Conservation (phyloP, 2,797 vertebrate species). For the Xiphorhynchus erythropygius region DNA sequence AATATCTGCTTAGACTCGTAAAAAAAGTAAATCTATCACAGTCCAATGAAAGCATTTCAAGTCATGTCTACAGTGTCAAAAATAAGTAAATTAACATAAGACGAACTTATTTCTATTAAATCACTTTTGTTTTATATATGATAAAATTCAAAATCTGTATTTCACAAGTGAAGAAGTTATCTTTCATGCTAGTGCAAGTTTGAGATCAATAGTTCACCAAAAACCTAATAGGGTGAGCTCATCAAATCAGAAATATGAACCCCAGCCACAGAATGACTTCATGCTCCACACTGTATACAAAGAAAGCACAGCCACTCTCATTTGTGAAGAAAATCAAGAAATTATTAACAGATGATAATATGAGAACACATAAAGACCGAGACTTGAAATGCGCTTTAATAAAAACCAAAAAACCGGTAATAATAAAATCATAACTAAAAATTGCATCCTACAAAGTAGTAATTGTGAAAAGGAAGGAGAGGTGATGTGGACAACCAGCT, state of each 20-base stretch:
- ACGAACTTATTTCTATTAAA: background rate
- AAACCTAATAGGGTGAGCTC: background rate
- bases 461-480: background rate
- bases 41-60: background rate
- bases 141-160: background rate
- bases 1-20: background rate
- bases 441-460: background rate
- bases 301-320: background rate
- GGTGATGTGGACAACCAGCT: background rate
- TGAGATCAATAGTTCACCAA: background rate
- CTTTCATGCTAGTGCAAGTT: background rate
- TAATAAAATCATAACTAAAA: background rate
- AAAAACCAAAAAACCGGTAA: background rate
- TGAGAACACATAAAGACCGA: background rate
- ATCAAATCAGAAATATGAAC: background rate
- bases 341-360: background rate
- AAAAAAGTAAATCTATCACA: background rate
- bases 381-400: background rate
- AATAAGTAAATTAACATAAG: background rate
- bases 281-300: background rate
- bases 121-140: background rate
- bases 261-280: background rate
- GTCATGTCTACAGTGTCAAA: background rate
- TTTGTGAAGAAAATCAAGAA: background rate
- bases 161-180: background rate